Conservation (phyloP, 2,797 vertebrate genomes). For the Smutsia gigantea region DNA sequence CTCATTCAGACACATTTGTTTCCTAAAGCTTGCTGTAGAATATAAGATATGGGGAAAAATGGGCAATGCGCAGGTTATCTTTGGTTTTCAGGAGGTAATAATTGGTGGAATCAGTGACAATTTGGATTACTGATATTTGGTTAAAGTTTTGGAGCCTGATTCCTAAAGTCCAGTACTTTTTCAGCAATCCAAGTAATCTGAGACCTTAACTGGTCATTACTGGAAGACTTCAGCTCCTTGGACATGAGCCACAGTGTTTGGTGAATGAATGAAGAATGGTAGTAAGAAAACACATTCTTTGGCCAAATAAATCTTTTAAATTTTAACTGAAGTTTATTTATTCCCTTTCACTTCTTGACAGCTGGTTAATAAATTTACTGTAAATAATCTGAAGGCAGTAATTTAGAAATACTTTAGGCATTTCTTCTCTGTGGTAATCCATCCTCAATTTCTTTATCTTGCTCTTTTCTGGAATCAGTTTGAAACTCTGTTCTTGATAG, state of each 20-base stretch:
- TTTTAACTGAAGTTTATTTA: conserved; percentile 25
- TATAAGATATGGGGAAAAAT: neutral
- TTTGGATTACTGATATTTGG: neutral
- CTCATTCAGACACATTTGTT: neutral
- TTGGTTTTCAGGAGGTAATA: neutral
- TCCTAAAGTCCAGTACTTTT: neutral
- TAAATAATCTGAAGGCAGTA: neutral
- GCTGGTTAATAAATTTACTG: conserved; percentile 37
- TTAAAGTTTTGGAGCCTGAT: neutral
- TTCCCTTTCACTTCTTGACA: conserved; percentile 26
- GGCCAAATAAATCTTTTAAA: neutral
- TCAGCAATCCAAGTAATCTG: neutral
- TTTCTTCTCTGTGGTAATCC: neutral
- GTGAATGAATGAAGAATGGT: neutral
- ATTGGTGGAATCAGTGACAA: neutral
- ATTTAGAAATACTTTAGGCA: neutral
- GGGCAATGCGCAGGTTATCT: no score
- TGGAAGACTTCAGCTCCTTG: neutral
- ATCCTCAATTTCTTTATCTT: neutral
- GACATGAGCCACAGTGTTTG: neutral
- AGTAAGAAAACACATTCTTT: neutral
- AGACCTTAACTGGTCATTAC: neutral
- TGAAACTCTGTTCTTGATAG: neutral
- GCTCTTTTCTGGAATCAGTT: neutral
- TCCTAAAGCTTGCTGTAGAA: neutral